These are phyloP conservation scores for Crotalus horridus DNA, from an alignment of 2,113 vertebrate genomes.

Conservation along the genomic window DNA sequence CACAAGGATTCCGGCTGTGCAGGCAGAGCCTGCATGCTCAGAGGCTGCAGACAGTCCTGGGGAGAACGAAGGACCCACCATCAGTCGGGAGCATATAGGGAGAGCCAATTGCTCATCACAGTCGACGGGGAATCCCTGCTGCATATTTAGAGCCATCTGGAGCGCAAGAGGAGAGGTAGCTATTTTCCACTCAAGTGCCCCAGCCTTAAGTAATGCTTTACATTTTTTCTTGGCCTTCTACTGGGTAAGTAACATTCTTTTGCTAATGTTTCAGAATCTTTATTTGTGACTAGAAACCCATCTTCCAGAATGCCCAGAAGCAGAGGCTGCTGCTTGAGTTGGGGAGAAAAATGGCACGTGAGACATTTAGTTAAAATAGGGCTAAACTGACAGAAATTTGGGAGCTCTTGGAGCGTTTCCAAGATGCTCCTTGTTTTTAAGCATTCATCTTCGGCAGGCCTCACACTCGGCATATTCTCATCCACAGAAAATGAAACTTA, in stretches of 20 bases:
- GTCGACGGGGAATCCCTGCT: background rate
- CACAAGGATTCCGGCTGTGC: slow-evolving; percentile 95
- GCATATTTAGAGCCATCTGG: background rate
- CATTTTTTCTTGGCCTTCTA: background rate
- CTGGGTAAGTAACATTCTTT: background rate
- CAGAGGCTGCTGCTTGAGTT: background rate
- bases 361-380: background rate
- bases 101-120: background rate
- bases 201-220: background rate
- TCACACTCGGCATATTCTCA: background rate
- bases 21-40: slow-evolving; percentile 97
- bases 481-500: background rate
- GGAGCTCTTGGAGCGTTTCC: background rate
- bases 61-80: background rate
- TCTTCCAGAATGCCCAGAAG: background rate
- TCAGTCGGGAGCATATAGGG: too few species aligned
- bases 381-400: background rate
- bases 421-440: background rate
- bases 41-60: slow-evolving; percentile 92
- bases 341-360: background rate
- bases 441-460: too few species aligned
- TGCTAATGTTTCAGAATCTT: background rate
- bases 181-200: too few species aligned
- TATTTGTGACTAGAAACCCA: background rate
- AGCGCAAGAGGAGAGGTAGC: background rate